Evolutionary conservation across 1,140 invertebrate genomes (phyloP), one percentile per base, ranked within the genome.

Genomic region (Drosophila repletoides): DNA sequence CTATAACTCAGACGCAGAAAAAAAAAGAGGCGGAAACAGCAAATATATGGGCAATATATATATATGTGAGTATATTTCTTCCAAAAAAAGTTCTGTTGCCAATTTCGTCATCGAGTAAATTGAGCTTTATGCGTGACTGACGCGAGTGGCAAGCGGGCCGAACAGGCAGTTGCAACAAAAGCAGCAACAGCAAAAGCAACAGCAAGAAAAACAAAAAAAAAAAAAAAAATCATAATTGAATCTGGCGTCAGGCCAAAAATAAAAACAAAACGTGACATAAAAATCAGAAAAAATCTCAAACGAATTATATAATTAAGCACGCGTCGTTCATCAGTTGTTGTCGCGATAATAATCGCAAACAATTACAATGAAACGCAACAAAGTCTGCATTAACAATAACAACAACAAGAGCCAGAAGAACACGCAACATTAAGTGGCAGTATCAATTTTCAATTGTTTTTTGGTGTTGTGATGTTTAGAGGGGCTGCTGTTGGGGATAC

Each of bases 291-390:
- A 64, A 63, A 73, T 66, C 72, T 53, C 74, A 79, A 71, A 84
- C 86, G 74, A 84, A 84, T 84, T 84, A 79, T 75, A 59, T 53
- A 75, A 84, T 86, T 84, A 84, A 84, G 80, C 79, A 84, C 79
- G 80, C 74, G 74, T 74, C 79, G 52, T 46, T 43, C 15, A 5
- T 28, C 12, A 5, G 51, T 55, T 19, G 19, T 40, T 58, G 34
- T 31, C 36, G 29, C 9, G 53, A 33, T 55, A 71, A 81, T 76
- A 76, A 71, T 24, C 72, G 81, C 63, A 53, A 75, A 34, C 59
- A 60, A 75, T 56, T 61, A 65, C 59, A 53, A n/a, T n/a, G n/a
- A n/a, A n/a, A n/a, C 12, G 70, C 75, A 66, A 79, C 70, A 74
- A 61, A 65, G 53, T 65, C 40, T 14, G 29, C 48, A 31, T 33